Evolutionary conservation across 2,888 invertebrate genomes (phyloP).

Genomic region (Noctua pronuba): DNA sequence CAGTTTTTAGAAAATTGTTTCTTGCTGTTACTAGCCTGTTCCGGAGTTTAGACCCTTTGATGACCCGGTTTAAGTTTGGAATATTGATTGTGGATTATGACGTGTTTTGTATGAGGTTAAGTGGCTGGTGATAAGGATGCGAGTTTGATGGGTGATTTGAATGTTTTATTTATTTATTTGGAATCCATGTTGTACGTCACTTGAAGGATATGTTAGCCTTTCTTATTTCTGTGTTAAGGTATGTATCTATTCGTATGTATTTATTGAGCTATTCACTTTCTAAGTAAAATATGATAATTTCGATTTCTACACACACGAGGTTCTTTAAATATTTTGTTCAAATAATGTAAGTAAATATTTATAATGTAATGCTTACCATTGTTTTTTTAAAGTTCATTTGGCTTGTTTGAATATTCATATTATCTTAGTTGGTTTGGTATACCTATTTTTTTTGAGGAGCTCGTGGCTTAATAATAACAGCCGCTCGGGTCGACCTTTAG

Average conservation of each 20-base stretch:
- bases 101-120: slow-evolving; percentile 33
- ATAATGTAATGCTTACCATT: background rate
- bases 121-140: background rate
- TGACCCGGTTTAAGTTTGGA: slow-evolving; percentile 68
- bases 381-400: slow-evolving; percentile 9
- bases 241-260: background rate
- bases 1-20: slow-evolving; percentile 78
- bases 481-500: too few relatives aligned
- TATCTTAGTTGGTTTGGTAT: background rate
- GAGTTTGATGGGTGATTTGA: background rate
- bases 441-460: too few relatives aligned
- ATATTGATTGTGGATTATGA: slow-evolving; percentile 59
- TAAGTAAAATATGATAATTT: slow-evolving; percentile 9
- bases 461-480: too few relatives aligned
- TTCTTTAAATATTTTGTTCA: slow-evolving; percentile 47
- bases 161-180: background rate
- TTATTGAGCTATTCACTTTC: slow-evolving; percentile 22
- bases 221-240: background rate
- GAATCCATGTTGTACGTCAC: background rate
- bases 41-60: slow-evolving; percentile 78
- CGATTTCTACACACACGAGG: slow-evolving; percentile 27
- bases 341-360: slow-evolving; percentile 44
- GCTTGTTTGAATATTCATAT: slow-evolving; percentile 38
- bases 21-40: slow-evolving; percentile 67
- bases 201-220: background rate